phyloP scores from a whole-genome alignment of 2,888 invertebrate genomes.

The Keiferia lycopersicella region DNA sequence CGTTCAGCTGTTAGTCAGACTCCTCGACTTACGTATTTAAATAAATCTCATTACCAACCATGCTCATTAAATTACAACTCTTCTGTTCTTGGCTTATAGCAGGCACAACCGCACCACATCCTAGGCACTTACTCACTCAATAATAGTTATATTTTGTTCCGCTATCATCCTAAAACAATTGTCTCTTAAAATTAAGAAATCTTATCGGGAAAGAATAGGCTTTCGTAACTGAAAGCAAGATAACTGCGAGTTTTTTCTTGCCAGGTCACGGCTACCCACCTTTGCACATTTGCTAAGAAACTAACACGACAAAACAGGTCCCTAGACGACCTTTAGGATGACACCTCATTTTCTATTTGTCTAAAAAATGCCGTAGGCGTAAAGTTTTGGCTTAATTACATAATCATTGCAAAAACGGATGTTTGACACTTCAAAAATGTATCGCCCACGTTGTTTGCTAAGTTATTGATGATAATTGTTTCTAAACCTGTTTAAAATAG shows the following conservation, averaged over 20 bases:
- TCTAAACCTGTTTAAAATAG: neutral
- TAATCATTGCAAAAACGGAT: slow-evolving; percentile 4
- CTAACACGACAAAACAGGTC: slow-evolving; percentile 15
- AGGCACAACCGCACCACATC: slow-evolving; percentile 39
- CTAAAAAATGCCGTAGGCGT: neutral
- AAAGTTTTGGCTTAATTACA: neutral
- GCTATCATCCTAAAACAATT: slow-evolving; percentile 13
- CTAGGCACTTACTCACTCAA: slow-evolving; percentile 32
- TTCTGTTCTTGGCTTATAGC: slow-evolving; percentile 28
- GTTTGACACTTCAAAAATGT: neutral
- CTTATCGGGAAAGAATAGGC: slow-evolving; percentile 15
- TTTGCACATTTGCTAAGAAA: slow-evolving; percentile 17
- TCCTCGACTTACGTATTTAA: no score
- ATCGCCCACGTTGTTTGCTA: neutral
- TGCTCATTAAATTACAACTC: no score
- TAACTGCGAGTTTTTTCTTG: slow-evolving; percentile 8
- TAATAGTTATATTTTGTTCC: slow-evolving; percentile 24
- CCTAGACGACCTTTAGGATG: slow-evolving; percentile 8
- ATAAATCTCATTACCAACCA: no score
- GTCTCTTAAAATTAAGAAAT: slow-evolving; percentile 13
- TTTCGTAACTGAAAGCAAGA: slow-evolving; percentile 18
- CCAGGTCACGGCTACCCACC: slow-evolving; percentile 22
- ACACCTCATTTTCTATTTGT: slow-evolving; percentile 12
- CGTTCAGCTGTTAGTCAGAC: no score
- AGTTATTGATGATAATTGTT: neutral